Conservation (phyloP, 2,113 vertebrate genomes). For the Mobula hypostoma region DNA sequence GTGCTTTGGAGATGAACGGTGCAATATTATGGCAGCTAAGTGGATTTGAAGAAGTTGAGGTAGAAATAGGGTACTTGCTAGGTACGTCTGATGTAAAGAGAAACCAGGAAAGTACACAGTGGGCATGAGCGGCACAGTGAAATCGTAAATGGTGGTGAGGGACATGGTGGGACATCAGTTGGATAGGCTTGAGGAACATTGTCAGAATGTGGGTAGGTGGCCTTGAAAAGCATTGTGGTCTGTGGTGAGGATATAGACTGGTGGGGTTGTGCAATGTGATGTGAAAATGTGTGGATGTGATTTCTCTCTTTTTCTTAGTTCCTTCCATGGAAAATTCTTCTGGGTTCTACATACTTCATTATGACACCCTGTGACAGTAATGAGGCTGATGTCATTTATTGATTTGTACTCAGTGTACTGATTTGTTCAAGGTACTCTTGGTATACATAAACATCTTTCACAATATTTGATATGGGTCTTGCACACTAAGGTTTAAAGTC, state of each 20-base stretch:
- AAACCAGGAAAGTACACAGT: neutral
- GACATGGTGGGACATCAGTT: neutral
- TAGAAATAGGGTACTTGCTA: neutral
- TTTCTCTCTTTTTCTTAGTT: neutral
- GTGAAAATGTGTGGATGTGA: neutral
- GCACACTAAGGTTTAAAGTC: neutral
- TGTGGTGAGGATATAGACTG: neutral
- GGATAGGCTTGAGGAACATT: too few relatives aligned
- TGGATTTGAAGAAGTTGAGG: neutral
- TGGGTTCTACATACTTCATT: neutral
- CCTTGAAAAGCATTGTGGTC: neutral
- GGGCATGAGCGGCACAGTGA: neutral
- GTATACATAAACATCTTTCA: neutral
- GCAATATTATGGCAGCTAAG: neutral
- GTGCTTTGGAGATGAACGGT: neutral
- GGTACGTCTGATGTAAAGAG: neutral
- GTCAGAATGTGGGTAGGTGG: neutral
- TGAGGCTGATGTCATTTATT: neutral
- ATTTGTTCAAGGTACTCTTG: neutral
- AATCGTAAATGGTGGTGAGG: neutral
- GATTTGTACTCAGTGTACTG: neutral
- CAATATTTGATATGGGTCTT: neutral
- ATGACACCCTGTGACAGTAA: neutral
- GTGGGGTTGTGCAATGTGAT: neutral
- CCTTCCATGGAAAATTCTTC: too few relatives aligned